A percentile compares a stretch with the other conserved stretches of the same genome.
Evolutionary conservation across 1,140 invertebrate species (phyloP).

Genomic region (Druon quercuslanigerum): DNA sequence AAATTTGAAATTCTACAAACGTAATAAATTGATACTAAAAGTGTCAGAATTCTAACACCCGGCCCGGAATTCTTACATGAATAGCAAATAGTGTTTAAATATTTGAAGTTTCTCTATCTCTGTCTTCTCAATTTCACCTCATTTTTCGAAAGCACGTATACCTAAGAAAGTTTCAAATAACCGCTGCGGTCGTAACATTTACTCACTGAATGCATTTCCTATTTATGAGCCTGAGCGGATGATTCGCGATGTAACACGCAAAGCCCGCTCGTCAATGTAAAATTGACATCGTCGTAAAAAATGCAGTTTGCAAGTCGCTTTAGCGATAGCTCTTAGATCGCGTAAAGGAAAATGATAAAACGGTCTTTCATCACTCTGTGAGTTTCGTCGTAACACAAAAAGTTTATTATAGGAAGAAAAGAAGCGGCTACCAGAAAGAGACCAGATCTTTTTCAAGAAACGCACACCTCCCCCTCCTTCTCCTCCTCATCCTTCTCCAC

Average conservation of each 20-base stretch:
- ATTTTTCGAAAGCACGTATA: no score
- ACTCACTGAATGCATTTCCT: background rate
- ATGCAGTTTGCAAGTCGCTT: background rate
- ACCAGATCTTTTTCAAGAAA: slow-evolving; percentile 7
- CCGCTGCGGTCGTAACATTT: background rate
- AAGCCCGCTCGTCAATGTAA: slow-evolving; percentile 14
- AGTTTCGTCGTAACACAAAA: slow-evolving; percentile 11
- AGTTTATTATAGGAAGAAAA: no score
- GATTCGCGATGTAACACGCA: background rate
- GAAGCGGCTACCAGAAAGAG: background rate
- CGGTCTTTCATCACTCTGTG: slow-evolving; percentile 3
- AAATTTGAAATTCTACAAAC: no score
- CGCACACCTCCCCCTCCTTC: background rate
- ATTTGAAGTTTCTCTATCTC: no score
- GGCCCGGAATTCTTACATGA: no score
- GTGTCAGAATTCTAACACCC: no score
- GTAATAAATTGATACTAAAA: no score
- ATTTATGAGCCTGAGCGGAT: slow-evolving; percentile 7
- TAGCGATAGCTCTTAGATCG: background rate
- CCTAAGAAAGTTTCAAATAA: no score
- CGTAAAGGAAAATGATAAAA: slow-evolving; percentile 19
- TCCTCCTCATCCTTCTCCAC: no score
- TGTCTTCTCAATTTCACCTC: no score
- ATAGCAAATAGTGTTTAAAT: no score
- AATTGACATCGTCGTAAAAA: slow-evolving; percentile 26